phyloP scores from a whole-genome alignment of 2,797 vertebrate genomes.

The Holocentrus rufus region DNA sequence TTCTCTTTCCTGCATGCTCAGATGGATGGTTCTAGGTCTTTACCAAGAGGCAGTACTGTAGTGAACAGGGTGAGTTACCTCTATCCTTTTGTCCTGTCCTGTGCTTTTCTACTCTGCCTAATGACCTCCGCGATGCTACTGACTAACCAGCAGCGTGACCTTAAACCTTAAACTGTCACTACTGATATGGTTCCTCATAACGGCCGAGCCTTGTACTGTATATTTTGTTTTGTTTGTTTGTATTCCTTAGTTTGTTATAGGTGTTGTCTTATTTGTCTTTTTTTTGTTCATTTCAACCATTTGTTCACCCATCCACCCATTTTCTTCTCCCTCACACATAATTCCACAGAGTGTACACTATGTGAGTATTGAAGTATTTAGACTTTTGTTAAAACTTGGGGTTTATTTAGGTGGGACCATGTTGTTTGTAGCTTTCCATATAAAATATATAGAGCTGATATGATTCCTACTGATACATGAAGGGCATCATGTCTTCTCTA shows the following conservation, averaged over 20 bases:
- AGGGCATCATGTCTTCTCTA: conserved; percentile 28
- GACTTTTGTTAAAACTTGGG: conserved; percentile 27
- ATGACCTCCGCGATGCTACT: conserved; percentile 40
- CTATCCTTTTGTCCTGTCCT: conserved; percentile 30
- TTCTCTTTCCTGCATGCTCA: conserved; percentile 65
- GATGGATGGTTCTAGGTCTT: conserved; percentile 82
- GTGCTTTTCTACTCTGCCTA: conserved; percentile 45
- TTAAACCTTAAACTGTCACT: conserved; percentile 27
- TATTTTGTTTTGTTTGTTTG: conserved; percentile 56
- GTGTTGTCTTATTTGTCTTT: conserved; percentile 74
- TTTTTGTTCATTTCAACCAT: conserved; percentile 71
- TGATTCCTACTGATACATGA: conserved; percentile 32
- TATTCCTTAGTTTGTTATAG: conserved; percentile 58
- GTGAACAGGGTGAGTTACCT: conserved; percentile 83
- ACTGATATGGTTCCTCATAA: conserved; percentile 41
- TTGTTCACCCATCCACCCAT: conserved; percentile 57
- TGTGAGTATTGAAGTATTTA: conserved; percentile 83
- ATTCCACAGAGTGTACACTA: conserved; percentile 84
- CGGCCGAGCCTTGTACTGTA: conserved; percentile 21
- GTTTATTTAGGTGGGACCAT: conserved; percentile 29
- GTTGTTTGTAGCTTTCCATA: conserved; percentile 4
- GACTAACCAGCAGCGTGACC: conserved; percentile 51
- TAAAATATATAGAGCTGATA: conserved; percentile 35
- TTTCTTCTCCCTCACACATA: conserved; percentile 55
- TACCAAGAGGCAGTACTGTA: conserved; percentile 80